Evolutionary conservation across 2,797 vertebrate species (phyloP).

Genomic region (Hipposideros larvatus): DNA sequence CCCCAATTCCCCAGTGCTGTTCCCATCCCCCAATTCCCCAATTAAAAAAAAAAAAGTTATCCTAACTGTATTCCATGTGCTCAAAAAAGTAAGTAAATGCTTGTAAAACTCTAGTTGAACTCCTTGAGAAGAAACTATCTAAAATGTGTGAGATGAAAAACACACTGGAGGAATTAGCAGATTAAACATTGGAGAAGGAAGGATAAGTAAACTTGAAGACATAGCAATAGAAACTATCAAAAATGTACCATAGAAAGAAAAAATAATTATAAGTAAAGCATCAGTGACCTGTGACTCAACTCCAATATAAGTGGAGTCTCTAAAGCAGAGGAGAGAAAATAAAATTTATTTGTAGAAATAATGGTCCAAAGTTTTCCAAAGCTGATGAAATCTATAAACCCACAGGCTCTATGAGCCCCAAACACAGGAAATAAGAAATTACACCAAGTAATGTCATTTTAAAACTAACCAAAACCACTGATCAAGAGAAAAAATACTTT

Average conservation of each 20-base stretch:
- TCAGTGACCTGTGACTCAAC: not conserved
- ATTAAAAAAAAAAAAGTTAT: not conserved
- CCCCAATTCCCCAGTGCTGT: too few relatives aligned
- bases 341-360: constrained; percentile 52
- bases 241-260: not conserved
- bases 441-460: not conserved
- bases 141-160: not conserved
- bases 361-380: not conserved
- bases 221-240: not conserved
- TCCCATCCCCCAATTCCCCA: too few relatives aligned
- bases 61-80: not conserved
- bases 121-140: not conserved
- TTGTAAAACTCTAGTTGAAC: constrained; percentile 4
- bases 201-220: not conserved
- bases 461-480: not conserved
- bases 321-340: not conserved
- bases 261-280: not conserved
- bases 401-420: not conserved
- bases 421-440: not conserved
- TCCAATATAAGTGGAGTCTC: not conserved
- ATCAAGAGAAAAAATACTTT: not conserved
- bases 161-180: not conserved
- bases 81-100: constrained; percentile 20
- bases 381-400: not conserved
- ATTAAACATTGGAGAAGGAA: constrained; percentile 2